A percentile compares a stretch with the other conserved stretches of the same genome.
Evolutionary conservation across 1,140 invertebrate genomes (phyloP).

Genomic region (Rhopalosiphum padi): DNA sequence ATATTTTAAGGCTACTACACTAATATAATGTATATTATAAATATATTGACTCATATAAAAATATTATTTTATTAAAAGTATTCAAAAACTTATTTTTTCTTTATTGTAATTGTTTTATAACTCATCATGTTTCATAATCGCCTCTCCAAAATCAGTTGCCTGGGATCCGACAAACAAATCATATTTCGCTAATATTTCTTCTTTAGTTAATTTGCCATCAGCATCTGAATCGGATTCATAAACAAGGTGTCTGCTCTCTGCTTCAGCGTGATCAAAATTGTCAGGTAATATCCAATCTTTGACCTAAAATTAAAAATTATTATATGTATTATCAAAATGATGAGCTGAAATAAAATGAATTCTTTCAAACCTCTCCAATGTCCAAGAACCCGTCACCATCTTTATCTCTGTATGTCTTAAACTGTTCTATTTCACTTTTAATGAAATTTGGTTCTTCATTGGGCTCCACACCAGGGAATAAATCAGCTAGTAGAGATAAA

Average conservation of each 20-base stretch:
- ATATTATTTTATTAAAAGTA: constrained; percentile 17
- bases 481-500: constrained; percentile 70
- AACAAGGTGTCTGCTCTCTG: constrained; percentile 94
- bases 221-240: constrained; percentile 90
- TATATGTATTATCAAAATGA: constrained; percentile 50
- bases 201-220: constrained; percentile 88
- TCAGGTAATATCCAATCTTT: constrained; percentile 94
- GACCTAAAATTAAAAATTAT: constrained; percentile 66
- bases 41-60: not conserved
- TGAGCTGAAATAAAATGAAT: not conserved
- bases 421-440: constrained; percentile 91
- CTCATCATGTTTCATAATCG: constrained; percentile 91
- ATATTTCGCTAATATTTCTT: constrained; percentile 94
- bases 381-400: constrained; percentile 91
- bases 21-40: not conserved
- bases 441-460: constrained; percentile 94
- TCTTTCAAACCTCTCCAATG: constrained; percentile 74
- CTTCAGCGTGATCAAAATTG: constrained; percentile 96
- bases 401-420: constrained; percentile 81
- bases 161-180: constrained; percentile 98
- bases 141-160: constrained; percentile 98
- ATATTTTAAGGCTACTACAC: not conserved
- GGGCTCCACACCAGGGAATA: constrained; percentile 76
- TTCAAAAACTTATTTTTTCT: not conserved
- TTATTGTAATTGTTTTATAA: constrained; percentile 69